Percentiles rank a stretch among this genome's conserved stretches.
phyloP scores from a whole-genome alignment of 2,113 vertebrate species.

The Engraulis encrasicolus region DNA sequence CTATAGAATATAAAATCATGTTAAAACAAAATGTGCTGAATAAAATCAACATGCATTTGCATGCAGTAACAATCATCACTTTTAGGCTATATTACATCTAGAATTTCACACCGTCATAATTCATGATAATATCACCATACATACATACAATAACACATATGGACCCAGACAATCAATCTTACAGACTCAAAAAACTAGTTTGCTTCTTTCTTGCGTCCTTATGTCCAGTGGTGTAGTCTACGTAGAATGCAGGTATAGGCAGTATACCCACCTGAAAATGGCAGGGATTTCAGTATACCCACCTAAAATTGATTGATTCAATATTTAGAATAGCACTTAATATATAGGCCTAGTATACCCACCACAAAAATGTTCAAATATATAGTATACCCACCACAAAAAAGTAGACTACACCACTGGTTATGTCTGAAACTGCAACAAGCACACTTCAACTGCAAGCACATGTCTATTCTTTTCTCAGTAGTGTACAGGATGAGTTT shows the following conservation, averaged over 20 bases:
- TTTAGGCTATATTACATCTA: not conserved
- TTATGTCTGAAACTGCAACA: not conserved
- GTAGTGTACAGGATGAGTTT: constrained; percentile 54
- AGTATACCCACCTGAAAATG: too few species aligned
- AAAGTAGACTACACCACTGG: too few species aligned
- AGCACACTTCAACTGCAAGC: not conserved
- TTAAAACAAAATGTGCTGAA: too few species aligned
- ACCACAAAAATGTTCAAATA: too few species aligned
- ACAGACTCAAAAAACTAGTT: not conserved
- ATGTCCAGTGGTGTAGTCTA: too few species aligned
- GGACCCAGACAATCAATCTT: not conserved
- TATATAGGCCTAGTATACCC: too few species aligned
- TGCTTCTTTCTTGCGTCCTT: not conserved
- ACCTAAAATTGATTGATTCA: too few species aligned
- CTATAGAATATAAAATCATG: too few species aligned
- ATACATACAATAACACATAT: not conserved
- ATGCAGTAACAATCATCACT: not conserved
- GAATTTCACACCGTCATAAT: not conserved
- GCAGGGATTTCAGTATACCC: too few species aligned
- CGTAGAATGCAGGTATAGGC: too few species aligned
- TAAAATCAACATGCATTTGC: constrained; percentile 11
- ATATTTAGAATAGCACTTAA: too few species aligned
- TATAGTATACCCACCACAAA: too few species aligned
- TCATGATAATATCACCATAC: not conserved
- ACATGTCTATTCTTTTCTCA: constrained; percentile 45